A percentile compares a stretch with the other conserved stretches of the same genome.
Conservation (phyloP, 2,888 invertebrate genomes). For the Mantis religiosa region DNA sequence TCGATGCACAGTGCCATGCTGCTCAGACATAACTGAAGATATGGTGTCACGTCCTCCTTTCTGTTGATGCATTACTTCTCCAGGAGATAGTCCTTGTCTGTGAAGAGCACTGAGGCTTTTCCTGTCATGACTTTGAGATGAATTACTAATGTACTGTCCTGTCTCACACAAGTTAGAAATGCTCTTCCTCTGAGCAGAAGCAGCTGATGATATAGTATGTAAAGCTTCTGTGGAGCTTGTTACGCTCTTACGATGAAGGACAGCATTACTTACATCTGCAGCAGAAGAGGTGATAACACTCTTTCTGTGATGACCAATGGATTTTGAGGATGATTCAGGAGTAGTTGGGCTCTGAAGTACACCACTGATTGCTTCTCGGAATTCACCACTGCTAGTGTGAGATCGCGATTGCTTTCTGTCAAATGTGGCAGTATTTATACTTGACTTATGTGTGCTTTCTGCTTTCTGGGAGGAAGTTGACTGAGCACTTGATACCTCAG, state of each 20-base stretch:
- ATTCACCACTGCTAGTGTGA: constrained; percentile 53
- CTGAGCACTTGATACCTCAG: background rate
- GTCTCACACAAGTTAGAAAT: constrained; percentile 74
- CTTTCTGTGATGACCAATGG: constrained; percentile 60
- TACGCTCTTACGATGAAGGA: constrained; percentile 70
- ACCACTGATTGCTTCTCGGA: constrained; percentile 49
- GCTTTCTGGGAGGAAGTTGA: background rate
- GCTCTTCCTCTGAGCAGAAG: constrained; percentile 70
- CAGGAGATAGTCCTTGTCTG: constrained; percentile 50
- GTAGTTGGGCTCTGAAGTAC: constrained; percentile 37
- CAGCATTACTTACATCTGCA: constrained; percentile 69
- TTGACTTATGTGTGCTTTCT: background rate
- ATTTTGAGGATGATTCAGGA: constrained; percentile 29
- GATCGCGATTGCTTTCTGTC: background rate
- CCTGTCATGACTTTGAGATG: constrained; percentile 64
- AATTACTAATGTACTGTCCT: constrained; percentile 62
- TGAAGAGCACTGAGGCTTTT: constrained; percentile 77
- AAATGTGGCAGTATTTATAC: constrained; percentile 9
- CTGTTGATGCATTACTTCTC: constrained; percentile 19
- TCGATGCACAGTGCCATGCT: constrained; percentile 43
- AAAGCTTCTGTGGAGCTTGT: constrained; percentile 66
- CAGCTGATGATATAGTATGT: constrained; percentile 66
- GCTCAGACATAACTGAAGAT: constrained; percentile 42
- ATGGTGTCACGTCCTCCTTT: constrained; percentile 38
- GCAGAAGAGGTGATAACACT: constrained; percentile 67